A percentile compares a stretch with the other conserved stretches of the same genome.
Conservation (phyloP, 1,140 invertebrate species). For the Drosophila virilis region DNA sequence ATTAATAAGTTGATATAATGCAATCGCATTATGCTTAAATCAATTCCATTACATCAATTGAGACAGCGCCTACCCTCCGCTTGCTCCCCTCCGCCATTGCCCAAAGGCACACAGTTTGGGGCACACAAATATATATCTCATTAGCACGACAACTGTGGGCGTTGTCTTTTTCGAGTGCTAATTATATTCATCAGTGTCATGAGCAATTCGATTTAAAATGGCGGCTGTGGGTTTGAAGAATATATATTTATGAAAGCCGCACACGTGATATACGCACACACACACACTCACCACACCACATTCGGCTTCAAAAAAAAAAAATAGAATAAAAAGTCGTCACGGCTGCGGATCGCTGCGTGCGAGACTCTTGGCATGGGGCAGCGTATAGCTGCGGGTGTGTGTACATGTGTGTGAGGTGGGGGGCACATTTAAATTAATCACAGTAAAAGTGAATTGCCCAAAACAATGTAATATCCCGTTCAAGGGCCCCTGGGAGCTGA, state of each 20-base stretch:
- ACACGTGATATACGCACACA: conserved; percentile 58
- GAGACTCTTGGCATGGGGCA: conserved; percentile 18
- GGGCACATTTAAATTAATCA: conserved; percentile 79
- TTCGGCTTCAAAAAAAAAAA: conserved; percentile 3
- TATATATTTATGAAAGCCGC: conserved; percentile 78
- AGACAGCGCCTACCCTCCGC: too few relatives aligned
- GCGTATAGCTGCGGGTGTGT: conserved; percentile 13
- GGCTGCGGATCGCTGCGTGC: conserved; percentile 27
- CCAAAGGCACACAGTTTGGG: conserved; percentile 13
- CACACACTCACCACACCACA: background rate
- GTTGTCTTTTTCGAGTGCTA: conserved; percentile 68
- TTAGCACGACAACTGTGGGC: conserved; percentile 73
- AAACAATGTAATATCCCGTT: conserved; percentile 79
- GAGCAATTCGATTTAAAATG: conserved; percentile 78
- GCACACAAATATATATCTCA: conserved; percentile 33
- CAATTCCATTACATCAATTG: conserved; percentile 48
- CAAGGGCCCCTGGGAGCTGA: conserved; percentile 59
- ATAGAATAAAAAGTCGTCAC: conserved; percentile 34
- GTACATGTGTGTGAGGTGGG: background rate
- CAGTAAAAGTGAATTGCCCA: conserved; percentile 81
- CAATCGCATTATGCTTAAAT: conserved; percentile 44
- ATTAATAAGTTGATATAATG: conserved; percentile 30
- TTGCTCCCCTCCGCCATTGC: background rate
- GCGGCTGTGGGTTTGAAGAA: conserved; percentile 49
- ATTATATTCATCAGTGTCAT: conserved; percentile 62